Conservation (phyloP, 2,113 vertebrate species). For the Sitta europaea region DNA sequence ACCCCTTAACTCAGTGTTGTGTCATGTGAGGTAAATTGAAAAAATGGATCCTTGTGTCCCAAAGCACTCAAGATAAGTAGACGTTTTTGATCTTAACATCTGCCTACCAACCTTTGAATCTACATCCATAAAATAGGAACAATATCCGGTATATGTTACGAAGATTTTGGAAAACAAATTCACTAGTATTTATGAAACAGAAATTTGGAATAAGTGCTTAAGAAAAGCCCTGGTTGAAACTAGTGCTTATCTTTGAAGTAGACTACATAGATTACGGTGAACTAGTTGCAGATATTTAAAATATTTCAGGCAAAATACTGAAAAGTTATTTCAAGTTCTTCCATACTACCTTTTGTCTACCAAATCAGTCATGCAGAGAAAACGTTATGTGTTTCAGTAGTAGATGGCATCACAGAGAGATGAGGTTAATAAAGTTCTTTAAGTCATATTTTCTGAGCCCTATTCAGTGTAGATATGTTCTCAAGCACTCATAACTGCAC, state of each 20-base stretch:
- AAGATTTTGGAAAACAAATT: not conserved
- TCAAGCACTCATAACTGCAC: not conserved
- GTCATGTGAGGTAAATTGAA: not conserved
- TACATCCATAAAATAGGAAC: not conserved
- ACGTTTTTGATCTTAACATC: not conserved
- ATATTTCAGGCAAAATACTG: not conserved
- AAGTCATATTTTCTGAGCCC: not conserved
- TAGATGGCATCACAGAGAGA: not conserved
- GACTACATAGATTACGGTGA: not conserved
- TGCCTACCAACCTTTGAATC: not conserved
- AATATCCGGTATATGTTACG: rapidly evolving
- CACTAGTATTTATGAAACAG: not conserved
- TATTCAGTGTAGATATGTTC: not conserved
- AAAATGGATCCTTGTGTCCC: not conserved
- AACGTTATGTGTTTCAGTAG: not conserved
- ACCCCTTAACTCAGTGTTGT: not conserved
- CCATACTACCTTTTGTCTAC: not conserved
- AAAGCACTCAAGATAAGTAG: not conserved
- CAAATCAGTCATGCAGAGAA: not conserved
- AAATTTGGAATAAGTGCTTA: not conserved
- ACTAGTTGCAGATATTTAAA: not conserved
- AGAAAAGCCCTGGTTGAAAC: not conserved
- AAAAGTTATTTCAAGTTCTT: not conserved
- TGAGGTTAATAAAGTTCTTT: not conserved
- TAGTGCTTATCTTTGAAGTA: not conserved